These are phyloP conservation scores for Peromyscus aztecus DNA, from an alignment of 2,797 vertebrate genomes.

Conservation along the genomic window DNA sequence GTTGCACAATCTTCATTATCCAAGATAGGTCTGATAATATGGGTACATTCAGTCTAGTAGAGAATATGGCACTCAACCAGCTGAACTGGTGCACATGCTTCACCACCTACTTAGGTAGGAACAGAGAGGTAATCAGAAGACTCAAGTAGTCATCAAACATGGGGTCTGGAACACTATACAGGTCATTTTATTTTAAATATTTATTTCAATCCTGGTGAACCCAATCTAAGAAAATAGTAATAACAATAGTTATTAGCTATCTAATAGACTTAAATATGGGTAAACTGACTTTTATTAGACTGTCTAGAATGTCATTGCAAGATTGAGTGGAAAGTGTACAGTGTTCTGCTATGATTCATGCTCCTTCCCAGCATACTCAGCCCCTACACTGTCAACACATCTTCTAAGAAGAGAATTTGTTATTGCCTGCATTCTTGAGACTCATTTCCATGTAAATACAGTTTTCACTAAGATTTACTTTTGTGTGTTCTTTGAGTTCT, in stretches of 20 bases:
- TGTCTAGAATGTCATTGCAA: neutral
- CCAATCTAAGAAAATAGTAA: neutral
- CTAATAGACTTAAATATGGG: neutral
- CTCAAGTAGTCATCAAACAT: neutral
- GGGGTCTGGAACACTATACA: neutral
- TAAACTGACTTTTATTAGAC: neutral
- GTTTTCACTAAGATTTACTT: neutral
- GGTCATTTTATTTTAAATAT: slow-evolving; percentile 23
- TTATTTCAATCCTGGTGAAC: slow-evolving; percentile 23
- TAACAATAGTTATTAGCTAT: neutral
- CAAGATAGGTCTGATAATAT: neutral
- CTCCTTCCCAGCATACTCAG: neutral
- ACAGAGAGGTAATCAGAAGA: neutral
- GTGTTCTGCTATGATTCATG: neutral
- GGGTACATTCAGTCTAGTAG: neutral
- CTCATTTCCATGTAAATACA: neutral
- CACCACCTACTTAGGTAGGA: neutral
- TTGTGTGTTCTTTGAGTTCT: neutral
- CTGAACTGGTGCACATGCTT: neutral
- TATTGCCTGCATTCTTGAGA: neutral
- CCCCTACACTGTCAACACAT: neutral
- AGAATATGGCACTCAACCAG: neutral
- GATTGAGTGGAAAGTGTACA: neutral
- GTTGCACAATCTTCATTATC: neutral
- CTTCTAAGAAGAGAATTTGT: neutral